Conservation (phyloP, 2,888 invertebrate species). For the Caprella mutica region DNA sequence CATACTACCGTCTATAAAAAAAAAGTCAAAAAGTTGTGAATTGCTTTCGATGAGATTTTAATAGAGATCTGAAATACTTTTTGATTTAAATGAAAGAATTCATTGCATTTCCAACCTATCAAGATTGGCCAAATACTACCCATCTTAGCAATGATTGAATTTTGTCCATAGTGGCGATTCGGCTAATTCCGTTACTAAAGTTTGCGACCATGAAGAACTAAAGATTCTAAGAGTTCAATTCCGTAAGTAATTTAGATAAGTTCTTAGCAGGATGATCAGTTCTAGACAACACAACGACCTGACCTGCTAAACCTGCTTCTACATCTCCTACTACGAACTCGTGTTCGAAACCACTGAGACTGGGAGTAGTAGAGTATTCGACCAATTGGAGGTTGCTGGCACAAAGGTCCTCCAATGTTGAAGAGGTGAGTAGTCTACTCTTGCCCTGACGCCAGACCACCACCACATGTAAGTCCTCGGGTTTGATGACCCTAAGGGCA, state of each 20-base stretch:
- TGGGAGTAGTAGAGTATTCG: slow-evolving; percentile 15
- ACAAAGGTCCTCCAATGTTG: slow-evolving; percentile 21
- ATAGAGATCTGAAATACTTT: too few species aligned
- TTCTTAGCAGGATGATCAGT: slow-evolving; percentile 17
- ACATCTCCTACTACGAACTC: slow-evolving; percentile 26
- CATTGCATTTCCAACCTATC: too few species aligned
- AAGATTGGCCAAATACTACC: too few species aligned
- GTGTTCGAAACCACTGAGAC: neutral
- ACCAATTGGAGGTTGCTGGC: slow-evolving; percentile 27
- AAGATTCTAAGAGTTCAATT: neutral
- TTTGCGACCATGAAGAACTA: neutral
- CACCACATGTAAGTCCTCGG: slow-evolving; percentile 7
- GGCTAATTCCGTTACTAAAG: neutral
- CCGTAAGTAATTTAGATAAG: slow-evolving; percentile 20
- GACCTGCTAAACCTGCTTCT: slow-evolving; percentile 25
- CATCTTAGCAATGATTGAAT: too few species aligned
- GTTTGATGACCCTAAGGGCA: neutral
- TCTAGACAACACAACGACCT: slow-evolving; percentile 29
- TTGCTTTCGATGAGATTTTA: too few species aligned
- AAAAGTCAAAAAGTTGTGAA: too few species aligned
- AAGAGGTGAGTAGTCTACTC: slow-evolving; percentile 20
- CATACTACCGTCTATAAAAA: too few species aligned
- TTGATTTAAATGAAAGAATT: too few species aligned
- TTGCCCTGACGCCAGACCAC: slow-evolving; percentile 29
- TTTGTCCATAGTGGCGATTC: too few species aligned